These are phyloP conservation scores for Coracopsis vasa DNA, from an alignment of 2,113 vertebrate species.

Conservation along the genomic window DNA sequence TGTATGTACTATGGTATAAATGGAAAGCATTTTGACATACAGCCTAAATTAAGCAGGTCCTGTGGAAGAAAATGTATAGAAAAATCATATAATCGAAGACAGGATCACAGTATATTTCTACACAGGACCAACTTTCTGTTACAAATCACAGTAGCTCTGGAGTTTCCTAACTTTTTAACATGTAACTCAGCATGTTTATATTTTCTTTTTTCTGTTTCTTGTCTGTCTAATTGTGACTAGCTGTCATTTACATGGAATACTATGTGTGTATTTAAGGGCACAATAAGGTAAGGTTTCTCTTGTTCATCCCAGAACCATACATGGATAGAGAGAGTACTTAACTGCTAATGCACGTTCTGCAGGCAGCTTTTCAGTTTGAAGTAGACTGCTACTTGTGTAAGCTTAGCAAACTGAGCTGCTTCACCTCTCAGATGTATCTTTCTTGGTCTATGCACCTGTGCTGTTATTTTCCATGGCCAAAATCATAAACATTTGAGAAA, in stretches of 20 bases:
- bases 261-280: not conserved
- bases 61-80: not conserved
- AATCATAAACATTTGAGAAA: not conserved
- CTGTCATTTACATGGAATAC: not conserved
- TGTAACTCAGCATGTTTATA: not conserved
- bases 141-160: not conserved
- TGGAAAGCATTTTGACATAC: conserved; percentile 38
- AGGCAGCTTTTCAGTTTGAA: not conserved
- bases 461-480: not conserved
- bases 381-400: not conserved
- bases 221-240: not conserved
- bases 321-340: not conserved
- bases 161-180: not conserved
- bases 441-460: not conserved
- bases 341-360: not conserved
- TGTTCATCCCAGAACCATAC: not conserved
- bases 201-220: not conserved
- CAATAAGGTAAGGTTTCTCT: not conserved
- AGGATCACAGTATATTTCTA: not conserved
- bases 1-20: conserved; percentile 43
- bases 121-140: not conserved
- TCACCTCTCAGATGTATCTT: not conserved
- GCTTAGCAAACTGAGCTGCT: not conserved
- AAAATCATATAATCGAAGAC: not conserved
- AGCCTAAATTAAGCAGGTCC: not conserved